phyloP scores from a whole-genome alignment of 2,888 invertebrate species.

The Acrobasis repandana region DNA sequence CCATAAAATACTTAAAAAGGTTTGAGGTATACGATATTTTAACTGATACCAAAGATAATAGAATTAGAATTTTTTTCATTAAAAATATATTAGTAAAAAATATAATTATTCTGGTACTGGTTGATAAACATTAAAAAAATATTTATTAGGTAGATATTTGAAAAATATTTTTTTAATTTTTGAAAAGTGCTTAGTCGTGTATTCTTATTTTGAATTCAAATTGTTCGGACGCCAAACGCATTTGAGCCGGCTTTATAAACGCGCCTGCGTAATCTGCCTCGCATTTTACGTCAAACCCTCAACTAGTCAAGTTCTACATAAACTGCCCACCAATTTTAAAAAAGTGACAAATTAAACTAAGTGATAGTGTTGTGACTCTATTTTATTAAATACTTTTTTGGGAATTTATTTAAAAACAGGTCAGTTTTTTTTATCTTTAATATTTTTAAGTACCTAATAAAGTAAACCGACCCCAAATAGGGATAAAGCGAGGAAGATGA shows the following conservation, averaged over 20 bases:
- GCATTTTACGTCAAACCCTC: conserved; percentile 25
- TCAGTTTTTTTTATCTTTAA: background rate
- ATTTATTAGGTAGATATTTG: too few relatives aligned
- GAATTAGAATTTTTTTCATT: too few relatives aligned
- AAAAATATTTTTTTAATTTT: background rate
- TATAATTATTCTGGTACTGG: background rate
- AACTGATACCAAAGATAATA: too few relatives aligned
- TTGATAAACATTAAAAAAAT: background rate
- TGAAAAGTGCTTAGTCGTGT: background rate
- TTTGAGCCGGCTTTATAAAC: conserved; percentile 6
- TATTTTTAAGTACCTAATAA: too few relatives aligned
- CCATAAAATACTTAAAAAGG: too few relatives aligned
- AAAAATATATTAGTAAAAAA: too few relatives aligned
- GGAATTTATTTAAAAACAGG: conserved; percentile 4
- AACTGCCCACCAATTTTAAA: background rate
- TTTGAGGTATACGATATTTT: too few relatives aligned
- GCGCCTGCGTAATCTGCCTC: background rate
- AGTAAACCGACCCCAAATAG: too few relatives aligned
- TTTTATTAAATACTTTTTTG: conserved; percentile 3
- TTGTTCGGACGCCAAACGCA: background rate
- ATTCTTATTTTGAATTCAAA: background rate
- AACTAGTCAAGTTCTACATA: conserved; percentile 19
- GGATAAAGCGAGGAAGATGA: too few relatives aligned
- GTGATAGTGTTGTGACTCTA: conserved; percentile 12
- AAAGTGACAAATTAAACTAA: background rate